Base-by-base conservation (phyloP, 2,888 invertebrate genomes). In the Scaptomyza reducta region DNA sequence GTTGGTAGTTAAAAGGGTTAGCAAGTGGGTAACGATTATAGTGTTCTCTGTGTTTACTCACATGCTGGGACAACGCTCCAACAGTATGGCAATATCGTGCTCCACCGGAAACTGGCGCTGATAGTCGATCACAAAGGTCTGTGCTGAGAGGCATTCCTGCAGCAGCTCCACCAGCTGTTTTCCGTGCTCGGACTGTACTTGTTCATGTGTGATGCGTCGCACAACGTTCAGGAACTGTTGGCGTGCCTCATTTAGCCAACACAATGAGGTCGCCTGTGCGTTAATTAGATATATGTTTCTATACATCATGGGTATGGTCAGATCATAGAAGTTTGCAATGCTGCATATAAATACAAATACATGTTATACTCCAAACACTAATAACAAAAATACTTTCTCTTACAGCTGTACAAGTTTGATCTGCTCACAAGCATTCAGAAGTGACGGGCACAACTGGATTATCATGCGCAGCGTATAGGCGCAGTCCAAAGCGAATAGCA, bases 281-380 rank as follows among this genome's bases (percentile, higher is more conserved):
- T 91, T 90, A 3, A 91, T 86, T 2, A 71, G 91, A 50, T 93
- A 92, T 25, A 96, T 89, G 69, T 93, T 93, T 83, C 94, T 94
- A 88, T 95, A 95, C 63, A 97, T 89, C 75, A 93, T 93, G 13
- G 96, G 95, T 74, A 97, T 93, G 6, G 95, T 94, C 77, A 93
- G 93, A 76, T 96, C 96, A 91, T 97, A 97, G 71, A 96, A 93
- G 70, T 94, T 94, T 70, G 96, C 94, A 90, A 97, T 93, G 90
- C 96, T 96, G 92, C 54, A 33, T 41, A 22, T 11, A 9, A 35
- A 60, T 13, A 13, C 1, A 14, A 46, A 38, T 16, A 7, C 13
- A 33, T 33, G 1, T 25, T 16, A 33, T 16, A 6, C n/a, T 27
- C 1, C 3, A 29, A 11, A 18, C 6, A 11, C n/a, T 11, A n/a